Evolutionary conservation across 1,140 invertebrate species (phyloP).

Genomic region (Oppia nitens): DNA sequence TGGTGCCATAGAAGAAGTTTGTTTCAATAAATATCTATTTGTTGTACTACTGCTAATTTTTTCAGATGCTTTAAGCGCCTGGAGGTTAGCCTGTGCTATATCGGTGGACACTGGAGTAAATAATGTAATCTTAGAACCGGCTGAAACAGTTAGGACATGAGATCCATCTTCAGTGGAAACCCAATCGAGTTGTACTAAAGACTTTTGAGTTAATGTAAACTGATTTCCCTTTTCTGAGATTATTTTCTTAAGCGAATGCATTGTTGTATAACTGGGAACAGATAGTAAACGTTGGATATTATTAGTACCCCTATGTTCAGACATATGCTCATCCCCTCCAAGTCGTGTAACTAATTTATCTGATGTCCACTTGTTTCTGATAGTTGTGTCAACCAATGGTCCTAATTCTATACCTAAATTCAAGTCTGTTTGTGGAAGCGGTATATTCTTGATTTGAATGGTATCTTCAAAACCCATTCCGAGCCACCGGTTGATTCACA

Average conservation of each 20-base stretch:
- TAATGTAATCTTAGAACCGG: constrained; percentile 56
- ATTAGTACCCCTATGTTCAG: constrained; percentile 29
- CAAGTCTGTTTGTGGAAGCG: constrained; percentile 57
- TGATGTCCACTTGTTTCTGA: constrained; percentile 37
- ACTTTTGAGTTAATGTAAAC: constrained; percentile 52
- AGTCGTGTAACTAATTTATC: constrained; percentile 15
- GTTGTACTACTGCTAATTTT: constrained; percentile 43
- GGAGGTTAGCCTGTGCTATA: constrained; percentile 73
- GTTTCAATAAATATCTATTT: constrained; percentile 42
- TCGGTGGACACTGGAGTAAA: constrained; percentile 40
- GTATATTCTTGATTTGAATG: constrained; percentile 72
- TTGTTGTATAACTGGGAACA: constrained; percentile 77
- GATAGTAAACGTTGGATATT: constrained; percentile 40
- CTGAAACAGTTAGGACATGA: constrained; percentile 88
- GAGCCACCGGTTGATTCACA: constrained; percentile 91
- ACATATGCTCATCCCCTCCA: constrained; percentile 7
- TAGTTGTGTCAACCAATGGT: constrained; percentile 60
- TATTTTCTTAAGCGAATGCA: constrained; percentile 68
- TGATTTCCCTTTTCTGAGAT: constrained; percentile 81
- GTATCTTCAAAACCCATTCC: constrained; percentile 99
- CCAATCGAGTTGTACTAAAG: constrained; percentile 84
- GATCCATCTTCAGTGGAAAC: constrained; percentile 97
- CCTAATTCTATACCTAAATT: constrained; percentile 63
- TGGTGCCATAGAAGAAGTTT: constrained; percentile 65
- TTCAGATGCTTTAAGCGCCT: constrained; percentile 65